Percentiles rank a stretch among this genome's conserved stretches.
Conservation (phyloP, 2,797 vertebrate species). For the Tamandua tetradactyla region DNA sequence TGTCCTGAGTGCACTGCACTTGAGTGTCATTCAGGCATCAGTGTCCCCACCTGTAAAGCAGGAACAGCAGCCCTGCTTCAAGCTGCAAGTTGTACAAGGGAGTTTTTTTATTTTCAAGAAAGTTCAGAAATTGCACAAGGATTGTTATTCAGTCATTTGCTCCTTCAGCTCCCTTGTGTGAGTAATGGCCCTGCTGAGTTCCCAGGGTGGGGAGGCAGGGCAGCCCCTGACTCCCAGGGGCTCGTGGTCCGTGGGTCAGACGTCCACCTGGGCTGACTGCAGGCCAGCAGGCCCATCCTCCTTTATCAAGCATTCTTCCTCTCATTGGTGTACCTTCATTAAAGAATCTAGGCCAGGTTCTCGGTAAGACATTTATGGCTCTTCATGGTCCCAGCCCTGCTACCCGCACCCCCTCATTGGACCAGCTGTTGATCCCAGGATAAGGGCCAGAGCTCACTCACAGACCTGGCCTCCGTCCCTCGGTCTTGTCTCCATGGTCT, state of each 20-base stretch:
- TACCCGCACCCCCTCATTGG: neutral
- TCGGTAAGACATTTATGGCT: neutral
- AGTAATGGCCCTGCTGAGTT: neutral
- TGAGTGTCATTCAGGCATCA: neutral
- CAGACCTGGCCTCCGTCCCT: neutral
- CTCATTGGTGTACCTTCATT: neutral
- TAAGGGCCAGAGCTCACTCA: neutral
- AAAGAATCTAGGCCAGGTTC: neutral
- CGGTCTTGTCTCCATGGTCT: accelerated
- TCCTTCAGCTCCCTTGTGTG: neutral
- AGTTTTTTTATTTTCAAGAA: neutral
- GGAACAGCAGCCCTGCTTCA: neutral
- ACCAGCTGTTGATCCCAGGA: neutral
- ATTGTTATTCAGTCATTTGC: neutral
- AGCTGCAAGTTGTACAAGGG: neutral
- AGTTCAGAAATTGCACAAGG: neutral
- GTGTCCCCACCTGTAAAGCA: neutral
- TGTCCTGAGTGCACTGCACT: neutral
- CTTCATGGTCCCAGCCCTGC: neutral
- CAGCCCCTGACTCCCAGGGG: neutral
- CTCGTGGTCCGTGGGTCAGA: neutral
- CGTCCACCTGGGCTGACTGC: neutral
- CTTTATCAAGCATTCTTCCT: neutral
- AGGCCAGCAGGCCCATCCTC: neutral
- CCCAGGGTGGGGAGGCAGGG: neutral